Conservation (phyloP, 23 tunicate genomes). For the Styela plicata region DNA sequence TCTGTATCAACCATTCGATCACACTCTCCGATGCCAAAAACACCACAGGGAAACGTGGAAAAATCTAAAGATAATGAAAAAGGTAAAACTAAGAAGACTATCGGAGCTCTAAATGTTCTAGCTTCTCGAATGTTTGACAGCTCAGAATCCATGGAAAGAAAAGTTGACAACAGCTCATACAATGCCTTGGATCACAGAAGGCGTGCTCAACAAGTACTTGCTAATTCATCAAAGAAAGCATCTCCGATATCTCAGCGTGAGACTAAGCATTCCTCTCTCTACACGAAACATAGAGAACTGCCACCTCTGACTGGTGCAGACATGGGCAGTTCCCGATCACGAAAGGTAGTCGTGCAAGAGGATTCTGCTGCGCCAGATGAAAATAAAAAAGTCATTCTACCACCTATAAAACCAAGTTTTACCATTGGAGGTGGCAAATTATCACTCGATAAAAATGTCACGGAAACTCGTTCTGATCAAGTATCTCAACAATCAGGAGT, state of each 20-base stretch:
- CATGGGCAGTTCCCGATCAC: not conserved
- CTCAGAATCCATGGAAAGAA: not conserved
- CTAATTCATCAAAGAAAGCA: not conserved
- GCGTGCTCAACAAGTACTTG: not conserved
- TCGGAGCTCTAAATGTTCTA: not conserved
- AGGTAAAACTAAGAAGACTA: not conserved
- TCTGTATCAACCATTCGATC: too few relatives aligned
- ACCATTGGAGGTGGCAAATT: not conserved
- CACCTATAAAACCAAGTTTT: not conserved
- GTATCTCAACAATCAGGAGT: not conserved
- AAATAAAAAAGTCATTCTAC: not conserved
- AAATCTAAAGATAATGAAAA: not conserved
- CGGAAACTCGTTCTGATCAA: not conserved
- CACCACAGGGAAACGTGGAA: too few relatives aligned
- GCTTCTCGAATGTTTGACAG: too few relatives aligned
- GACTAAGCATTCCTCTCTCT: not conserved
- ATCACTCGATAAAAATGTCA: not conserved
- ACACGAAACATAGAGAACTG: not conserved
- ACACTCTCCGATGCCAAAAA: too few relatives aligned
- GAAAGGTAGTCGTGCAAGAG: not conserved
- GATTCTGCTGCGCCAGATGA: not conserved
- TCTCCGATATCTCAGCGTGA: not conserved
- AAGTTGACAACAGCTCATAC: not conserved
- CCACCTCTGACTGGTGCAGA: not conserved
- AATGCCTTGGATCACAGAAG: not conserved